These are phyloP conservation scores for Arvicola amphibius DNA, from an alignment of 2,797 vertebrate genomes.

Conservation along the genomic window DNA sequence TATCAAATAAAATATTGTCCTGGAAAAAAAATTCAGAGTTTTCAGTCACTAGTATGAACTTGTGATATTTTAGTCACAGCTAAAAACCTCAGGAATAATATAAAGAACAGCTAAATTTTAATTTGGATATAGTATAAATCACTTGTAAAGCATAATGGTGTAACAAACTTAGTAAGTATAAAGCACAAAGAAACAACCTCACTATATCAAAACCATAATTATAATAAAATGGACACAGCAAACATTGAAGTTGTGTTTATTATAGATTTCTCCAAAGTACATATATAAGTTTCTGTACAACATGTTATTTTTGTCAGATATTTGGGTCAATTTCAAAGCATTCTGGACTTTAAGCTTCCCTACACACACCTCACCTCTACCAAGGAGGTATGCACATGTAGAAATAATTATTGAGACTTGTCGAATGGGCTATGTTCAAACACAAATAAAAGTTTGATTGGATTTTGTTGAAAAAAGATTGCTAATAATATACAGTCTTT, in stretches of 20 bases:
- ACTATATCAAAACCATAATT: background rate
- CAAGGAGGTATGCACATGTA: background rate
- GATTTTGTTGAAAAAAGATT: constrained; percentile 3
- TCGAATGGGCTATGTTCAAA: background rate
- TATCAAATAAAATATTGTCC: background rate
- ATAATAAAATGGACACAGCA: background rate
- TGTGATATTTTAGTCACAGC: background rate
- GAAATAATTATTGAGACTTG: background rate
- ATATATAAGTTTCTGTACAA: background rate
- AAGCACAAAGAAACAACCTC: background rate
- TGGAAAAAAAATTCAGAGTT: background rate
- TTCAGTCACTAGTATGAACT: background rate
- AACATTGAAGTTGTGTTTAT: background rate
- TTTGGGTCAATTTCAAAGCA: background rate
- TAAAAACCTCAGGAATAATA: background rate
- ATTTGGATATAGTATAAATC: background rate
- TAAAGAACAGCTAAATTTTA: background rate
- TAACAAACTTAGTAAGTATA: background rate
- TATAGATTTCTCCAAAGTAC: background rate
- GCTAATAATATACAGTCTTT: background rate
- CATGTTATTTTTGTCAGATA: background rate
- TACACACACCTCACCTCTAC: background rate
- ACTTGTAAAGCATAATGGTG: background rate
- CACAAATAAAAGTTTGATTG: background rate
- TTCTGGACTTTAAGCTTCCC: background rate